Evolutionary conservation across 1,140 invertebrate genomes (phyloP), one percentile per base, ranked within the genome.

Genomic region (Papilio xuthus): DNA sequence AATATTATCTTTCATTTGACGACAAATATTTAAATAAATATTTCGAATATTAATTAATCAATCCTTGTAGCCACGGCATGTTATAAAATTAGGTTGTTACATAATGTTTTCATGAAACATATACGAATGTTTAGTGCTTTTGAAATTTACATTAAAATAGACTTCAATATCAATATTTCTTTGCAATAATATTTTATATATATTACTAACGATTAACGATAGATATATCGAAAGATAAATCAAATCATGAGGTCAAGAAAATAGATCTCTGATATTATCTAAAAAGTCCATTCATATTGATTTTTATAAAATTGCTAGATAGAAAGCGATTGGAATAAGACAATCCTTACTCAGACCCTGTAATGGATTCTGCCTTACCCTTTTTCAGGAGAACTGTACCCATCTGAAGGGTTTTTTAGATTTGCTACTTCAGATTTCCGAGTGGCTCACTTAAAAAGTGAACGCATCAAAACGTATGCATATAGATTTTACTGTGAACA

Each of bases 1-100:
- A 88, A 89, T 87, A 82, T 84, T 84, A 77, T 80, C 80, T 81
- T 71, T 81, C 72, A 76, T 79, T 56, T 72, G 47, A 78, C 53
- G 78, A 77, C 74, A 78, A 85, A 81, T 86, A 83, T 85, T 86
- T 83, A 82, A 75, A 82, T 82, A 84, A 74, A 13, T 13, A 60
- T 13, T 26, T 60, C 10, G 15, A 60, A 26, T 28, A 56, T 60
- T 3, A 12, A 60, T 13, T 60, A 60, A 3, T 56, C 9, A 23
- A 56, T 13, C 10, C 10, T 2, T 44, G 12, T 53, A n/a, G 18
- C n/a, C n/a, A 20, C 20, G n/a, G 7, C n/a, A n/a, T 56, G 2
- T 56, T 53, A 53, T 20, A 15, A 47, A 6, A 47, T 18, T 37
- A 37, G 7, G 32, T 4, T 37, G 32, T 6, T 37, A n/a, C n/a